Evolutionary conservation across 2,888 invertebrate genomes (phyloP), one percentile per base, ranked within the genome.

Genomic region (Epiblema foenella): DNA sequence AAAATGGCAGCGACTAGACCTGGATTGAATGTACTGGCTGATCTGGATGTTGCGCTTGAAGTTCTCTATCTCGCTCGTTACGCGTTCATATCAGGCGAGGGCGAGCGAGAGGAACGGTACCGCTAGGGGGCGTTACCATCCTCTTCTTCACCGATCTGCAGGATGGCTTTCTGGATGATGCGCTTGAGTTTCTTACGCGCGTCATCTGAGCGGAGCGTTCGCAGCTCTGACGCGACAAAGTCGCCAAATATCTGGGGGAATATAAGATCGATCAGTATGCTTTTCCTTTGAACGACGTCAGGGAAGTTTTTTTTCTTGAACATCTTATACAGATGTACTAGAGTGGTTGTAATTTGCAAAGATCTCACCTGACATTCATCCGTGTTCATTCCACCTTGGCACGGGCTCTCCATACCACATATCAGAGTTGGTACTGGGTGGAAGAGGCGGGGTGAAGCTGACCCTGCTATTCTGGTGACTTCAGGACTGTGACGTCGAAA

Each of bases 191-290:
- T 85, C 77, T 86, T 90, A 0, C 93, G 83, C 0, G 88, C 86
- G 20, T 89, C 90, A 17, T 83, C 79, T 0, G 89, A 88, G 1
- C 90, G 86, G 0, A 93, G 87, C 7, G 86, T 88, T 15, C 93
- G 86, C 1, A 93, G 85, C 68, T 93, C 93, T 0, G 92, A 91
- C 0, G 93, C 93, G n/a, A 93, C 93, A 79, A 93, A 93, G 79
- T 93, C 91, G 0, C 93, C 93, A 67, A 93, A 93, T 74, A 93
- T 90, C 93, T 93, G 75, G 1, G 29, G 18, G 11, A 18, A 42
- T 29, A 52, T 11, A 1, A 4, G 9, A 9, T 29, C 10, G 10
- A 52, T 11, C 33, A 33, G 8, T 33, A 8, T 29, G 33, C 33
- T 33, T 2, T 33, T 33, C 24, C 24, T 24, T 24, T 24, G 24